Evolutionary conservation across 1,140 invertebrate genomes (phyloP), one percentile per base, ranked within the genome.

Genomic region (Hormaphis cornu): DNA sequence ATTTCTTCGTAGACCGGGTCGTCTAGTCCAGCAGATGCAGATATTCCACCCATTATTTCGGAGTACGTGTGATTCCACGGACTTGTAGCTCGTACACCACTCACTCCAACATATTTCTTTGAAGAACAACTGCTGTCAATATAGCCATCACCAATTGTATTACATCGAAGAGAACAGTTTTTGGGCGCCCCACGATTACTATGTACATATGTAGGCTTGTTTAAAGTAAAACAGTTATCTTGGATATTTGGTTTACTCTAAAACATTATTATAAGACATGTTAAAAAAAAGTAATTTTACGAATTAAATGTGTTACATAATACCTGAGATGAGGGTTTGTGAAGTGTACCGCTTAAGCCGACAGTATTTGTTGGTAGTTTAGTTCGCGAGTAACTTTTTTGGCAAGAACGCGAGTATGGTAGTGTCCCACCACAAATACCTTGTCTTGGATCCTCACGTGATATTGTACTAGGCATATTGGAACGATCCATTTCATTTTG

Each of bases 1-100:
- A 90, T 90, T 74, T 90, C 89, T 76, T 90, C 89, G 76, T 90
- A 90, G 1, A 90, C 88, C 0, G 88, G 88, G 74, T 90, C 89
- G 73, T 88, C 87, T 63, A 79, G 79, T 40, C 72, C 71, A 30
- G 77, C 76, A 26, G 80, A 81, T 0, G 79, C 78, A 5, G 61
- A 66, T 66, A 66, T 66, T 78, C 80, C 18, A 79, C 78, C 53
- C 82, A 79, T 35, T 22, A 85, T 85, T 75, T 85, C 84, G 0
- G 82, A 83, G 74, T 85, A 85, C 0, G 82, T 83, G 73, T 85
- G 83, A 72, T 83, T 83, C 74, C 79, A 80, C n/a, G 80, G 72
- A 73, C 76, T 73, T 69, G 75, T 71, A 42, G 76, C 71, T 70
- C 76, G 70, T 46, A 74, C 61, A 24, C 69, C 69, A 10, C 52